Conservation (phyloP, 2,113 vertebrate species). For the Motacilla tschutschensis region DNA sequence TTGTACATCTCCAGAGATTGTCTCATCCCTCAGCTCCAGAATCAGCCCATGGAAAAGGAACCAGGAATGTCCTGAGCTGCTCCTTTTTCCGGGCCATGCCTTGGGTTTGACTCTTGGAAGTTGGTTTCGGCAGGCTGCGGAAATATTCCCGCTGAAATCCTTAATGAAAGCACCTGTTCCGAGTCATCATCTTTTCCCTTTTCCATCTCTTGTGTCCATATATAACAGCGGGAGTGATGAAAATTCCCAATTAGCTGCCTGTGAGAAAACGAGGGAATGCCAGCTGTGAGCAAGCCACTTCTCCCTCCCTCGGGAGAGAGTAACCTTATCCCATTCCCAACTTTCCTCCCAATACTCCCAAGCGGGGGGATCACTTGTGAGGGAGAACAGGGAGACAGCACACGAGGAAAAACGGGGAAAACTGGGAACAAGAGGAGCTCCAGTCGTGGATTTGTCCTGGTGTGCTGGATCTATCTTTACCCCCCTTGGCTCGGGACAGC, state of each 20-base stretch:
- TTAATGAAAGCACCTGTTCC: background rate
- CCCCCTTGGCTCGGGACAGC: background rate
- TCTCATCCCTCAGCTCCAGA: background rate
- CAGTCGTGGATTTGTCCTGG: conserved; percentile 67
- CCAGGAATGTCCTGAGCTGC: background rate
- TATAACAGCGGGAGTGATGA: conserved; percentile 49
- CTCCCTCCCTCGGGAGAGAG: background rate
- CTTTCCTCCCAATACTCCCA: background rate
- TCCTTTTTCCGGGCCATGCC: background rate
- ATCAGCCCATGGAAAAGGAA: background rate
- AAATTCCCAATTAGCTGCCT: conserved; percentile 71
- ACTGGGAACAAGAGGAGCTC: background rate
- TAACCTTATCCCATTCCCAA: conserved; percentile 32
- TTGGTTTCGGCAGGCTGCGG: background rate
- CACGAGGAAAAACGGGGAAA: background rate
- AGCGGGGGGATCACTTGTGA: background rate
- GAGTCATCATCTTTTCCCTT: background rate
- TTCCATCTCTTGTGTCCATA: background rate
- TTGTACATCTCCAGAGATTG: background rate
- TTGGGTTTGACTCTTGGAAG: background rate
- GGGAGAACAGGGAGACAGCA: background rate
- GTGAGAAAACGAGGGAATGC: conserved; percentile 29
- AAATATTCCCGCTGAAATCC: background rate
- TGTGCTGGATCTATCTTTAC: conserved; percentile 60
- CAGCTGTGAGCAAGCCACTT: conserved; percentile 31